Base-by-base conservation (phyloP, 2,113 vertebrate genomes). In the Amblyornis subalaris region DNA sequence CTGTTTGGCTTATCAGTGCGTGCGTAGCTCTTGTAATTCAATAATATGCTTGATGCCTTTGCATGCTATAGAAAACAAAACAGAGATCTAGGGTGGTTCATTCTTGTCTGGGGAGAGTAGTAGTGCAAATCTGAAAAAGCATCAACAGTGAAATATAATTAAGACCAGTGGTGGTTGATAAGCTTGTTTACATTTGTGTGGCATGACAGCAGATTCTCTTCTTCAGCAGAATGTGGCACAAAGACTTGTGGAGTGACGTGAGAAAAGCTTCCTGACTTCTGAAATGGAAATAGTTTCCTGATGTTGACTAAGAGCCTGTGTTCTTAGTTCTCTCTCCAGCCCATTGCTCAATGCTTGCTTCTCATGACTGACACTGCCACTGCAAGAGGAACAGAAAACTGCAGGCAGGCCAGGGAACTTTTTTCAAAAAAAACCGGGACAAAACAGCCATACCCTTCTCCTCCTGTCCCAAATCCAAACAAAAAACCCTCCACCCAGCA, bases 241-340 rank as follows among this genome's bases (percentile, higher is more conserved):
- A 78, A 78, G 57, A 35, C 50, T 25, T 50, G 28, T 23, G 25
- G 42, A 88, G 66, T 71, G 88, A 85, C 38, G 51, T 40, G 77
- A 8, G 6, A 85, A 86, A 94, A 87, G 31, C 70, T 85, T 93
- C 77, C 84, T 42, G 44, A 47, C 45, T 84, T 91, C 57, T 94
- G 65, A 78, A 95, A 75, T 78, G 65, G 65, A 83, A 84, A 89
- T 80, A 3, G 61, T 81, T 95, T 94, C 55, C 74, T 87, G 71
- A 82, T 91, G 81, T 89, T 91, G 66, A n/a, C 69, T 47, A 40
- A 76, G 19, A 75, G 76, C 45, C 33, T 8, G 15, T 45, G 45
- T 55, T 85, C 71, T 74, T 62, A 84, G 64, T 90, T 86, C 38
- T 87, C 38, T 71, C 65, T 85, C 73, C 65, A 87, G 26, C 29